Conservation (phyloP, 2,113 vertebrate genomes). For the Stictonetta naevosa region DNA sequence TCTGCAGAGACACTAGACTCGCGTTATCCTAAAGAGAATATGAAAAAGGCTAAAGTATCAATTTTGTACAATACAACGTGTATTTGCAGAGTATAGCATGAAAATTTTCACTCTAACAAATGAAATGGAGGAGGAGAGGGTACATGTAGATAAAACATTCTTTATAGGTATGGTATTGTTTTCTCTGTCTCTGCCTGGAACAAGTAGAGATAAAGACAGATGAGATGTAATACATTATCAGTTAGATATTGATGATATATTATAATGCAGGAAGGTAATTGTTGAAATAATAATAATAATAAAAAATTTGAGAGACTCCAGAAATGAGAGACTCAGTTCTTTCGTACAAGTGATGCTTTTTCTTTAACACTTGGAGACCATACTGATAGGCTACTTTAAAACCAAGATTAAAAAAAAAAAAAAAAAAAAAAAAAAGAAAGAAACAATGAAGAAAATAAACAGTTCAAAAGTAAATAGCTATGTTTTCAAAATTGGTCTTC, state of each 20-base stretch:
- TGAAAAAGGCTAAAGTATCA: constrained; percentile 31
- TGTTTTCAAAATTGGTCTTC: neutral
- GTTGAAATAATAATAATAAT: neutral
- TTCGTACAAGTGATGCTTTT: neutral
- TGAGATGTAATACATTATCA: neutral
- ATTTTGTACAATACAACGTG: neutral
- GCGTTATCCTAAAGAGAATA: neutral
- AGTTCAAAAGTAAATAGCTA: neutral
- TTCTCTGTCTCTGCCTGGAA: neutral
- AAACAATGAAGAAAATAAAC: neutral
- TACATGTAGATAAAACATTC: neutral
- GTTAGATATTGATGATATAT: neutral
- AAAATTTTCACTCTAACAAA: neutral
- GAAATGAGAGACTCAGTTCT: neutral
- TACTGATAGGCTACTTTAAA: neutral
- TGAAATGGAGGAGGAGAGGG: neutral
- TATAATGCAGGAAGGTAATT: neutral
- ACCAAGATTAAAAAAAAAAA: neutral
- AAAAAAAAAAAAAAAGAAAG: too few relatives aligned
- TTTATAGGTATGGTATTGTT: neutral
- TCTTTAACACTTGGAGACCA: neutral
- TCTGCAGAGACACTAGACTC: constrained; percentile 10
- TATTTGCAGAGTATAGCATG: neutral
- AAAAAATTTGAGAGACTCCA: neutral
- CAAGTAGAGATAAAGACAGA: neutral